phyloP scores from a whole-genome alignment of 2,888 invertebrate genomes.

The Plebejus argus region DNA sequence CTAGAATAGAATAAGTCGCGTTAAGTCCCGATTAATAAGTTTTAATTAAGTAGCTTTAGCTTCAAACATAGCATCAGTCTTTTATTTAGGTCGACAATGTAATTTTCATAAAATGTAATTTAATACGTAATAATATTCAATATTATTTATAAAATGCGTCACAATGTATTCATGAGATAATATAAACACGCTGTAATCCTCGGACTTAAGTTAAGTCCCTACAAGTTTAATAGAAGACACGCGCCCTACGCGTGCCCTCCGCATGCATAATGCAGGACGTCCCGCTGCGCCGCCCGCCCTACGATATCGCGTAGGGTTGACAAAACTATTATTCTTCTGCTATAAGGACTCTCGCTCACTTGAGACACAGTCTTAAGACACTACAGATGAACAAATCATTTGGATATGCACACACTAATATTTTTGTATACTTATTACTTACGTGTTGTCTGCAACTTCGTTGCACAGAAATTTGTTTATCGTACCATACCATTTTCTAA shows the following conservation, averaged over 20 bases:
- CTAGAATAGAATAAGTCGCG: too few species aligned
- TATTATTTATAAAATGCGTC: background rate
- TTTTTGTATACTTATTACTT: too few species aligned
- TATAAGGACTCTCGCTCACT: background rate
- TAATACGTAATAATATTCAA: background rate
- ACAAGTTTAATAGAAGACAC: conserved; percentile 28
- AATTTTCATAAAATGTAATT: too few species aligned
- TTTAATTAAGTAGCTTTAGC: too few species aligned
- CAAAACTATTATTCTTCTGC: background rate
- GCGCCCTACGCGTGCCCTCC: conserved; percentile 29
- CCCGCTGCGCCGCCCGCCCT: conserved; percentile 45
- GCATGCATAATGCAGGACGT: conserved; percentile 64
- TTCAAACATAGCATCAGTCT: too few species aligned
- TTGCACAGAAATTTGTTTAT: too few species aligned
- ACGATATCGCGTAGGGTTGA: background rate
- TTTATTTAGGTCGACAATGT: too few species aligned
- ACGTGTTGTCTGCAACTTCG: too few species aligned
- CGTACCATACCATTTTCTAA: too few species aligned
- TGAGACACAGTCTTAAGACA: background rate
- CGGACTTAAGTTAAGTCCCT: conserved; percentile 21
- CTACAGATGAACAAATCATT: too few species aligned
- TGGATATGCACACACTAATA: too few species aligned
- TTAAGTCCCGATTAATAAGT: too few species aligned
- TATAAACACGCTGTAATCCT: conserved; percentile 20
- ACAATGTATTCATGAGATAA: conserved; percentile 25